Conservation (phyloP, 2,797 vertebrate species). For the Hipposideros larvatus region DNA sequence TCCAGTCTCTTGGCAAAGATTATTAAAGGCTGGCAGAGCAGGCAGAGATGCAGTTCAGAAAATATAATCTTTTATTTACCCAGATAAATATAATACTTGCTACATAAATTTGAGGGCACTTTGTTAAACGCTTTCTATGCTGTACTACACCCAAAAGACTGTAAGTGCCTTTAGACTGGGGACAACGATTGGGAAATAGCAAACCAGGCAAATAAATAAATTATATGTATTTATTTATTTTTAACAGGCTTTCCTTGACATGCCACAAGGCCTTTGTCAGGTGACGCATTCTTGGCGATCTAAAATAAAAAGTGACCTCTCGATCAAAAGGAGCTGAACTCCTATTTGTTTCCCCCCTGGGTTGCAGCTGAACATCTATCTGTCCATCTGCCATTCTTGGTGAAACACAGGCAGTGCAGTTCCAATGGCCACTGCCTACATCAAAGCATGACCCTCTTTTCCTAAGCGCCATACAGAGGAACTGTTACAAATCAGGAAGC, state of each 20-base stretch:
- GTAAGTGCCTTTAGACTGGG: slow-evolving; percentile 73
- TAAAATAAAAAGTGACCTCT: slow-evolving; percentile 62
- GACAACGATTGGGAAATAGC: slow-evolving; percentile 81
- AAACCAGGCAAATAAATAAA: slow-evolving; percentile 71
- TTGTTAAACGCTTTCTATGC: slow-evolving; percentile 68
- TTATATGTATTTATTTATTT: slow-evolving; percentile 71
- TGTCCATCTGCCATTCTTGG: not conserved
- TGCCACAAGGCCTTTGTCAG: slow-evolving; percentile 71
- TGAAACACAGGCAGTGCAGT: not conserved
- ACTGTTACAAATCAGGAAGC: not conserved
- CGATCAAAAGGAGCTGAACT: slow-evolving; percentile 67
- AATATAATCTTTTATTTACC: slow-evolving; percentile 72
- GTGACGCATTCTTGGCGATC: slow-evolving; percentile 76
- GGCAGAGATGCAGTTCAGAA: slow-evolving; percentile 55
- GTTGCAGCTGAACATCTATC: not conserved
- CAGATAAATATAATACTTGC: slow-evolving; percentile 84
- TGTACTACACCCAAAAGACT: slow-evolving; percentile 76
- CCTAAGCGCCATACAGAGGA: not conserved
- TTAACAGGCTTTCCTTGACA: slow-evolving; percentile 78
- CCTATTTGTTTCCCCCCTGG: not conserved
- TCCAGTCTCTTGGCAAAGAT: slow-evolving; percentile 66
- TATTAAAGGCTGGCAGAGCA: slow-evolving; percentile 37
- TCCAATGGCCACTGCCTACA: not conserved
- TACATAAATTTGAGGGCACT: slow-evolving; percentile 73
- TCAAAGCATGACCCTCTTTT: not conserved